Evolutionary conservation across 2,888 invertebrate species (phyloP), one percentile per base, ranked within the genome.

Genomic region (Conistra vaccinii): DNA sequence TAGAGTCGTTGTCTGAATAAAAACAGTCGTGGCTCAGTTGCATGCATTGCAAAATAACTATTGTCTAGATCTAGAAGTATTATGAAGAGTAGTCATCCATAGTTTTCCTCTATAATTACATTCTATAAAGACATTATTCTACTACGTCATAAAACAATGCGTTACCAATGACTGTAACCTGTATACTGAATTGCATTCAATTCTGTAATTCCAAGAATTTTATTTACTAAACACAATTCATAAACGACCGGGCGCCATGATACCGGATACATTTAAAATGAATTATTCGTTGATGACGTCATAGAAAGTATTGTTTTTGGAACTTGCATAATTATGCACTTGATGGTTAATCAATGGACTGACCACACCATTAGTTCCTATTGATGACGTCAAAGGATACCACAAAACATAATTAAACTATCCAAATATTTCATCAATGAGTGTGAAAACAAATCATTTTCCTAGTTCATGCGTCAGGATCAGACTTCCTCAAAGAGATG

Each of bases 151-250:
- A 14, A 10, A 35, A 81, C 53, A 81, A 74, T 85, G n/a, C 60
- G 10, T 55, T 65, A 55, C 1, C 32, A 35, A 61, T 78, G 61
- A 69, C 42, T 39, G n/a, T n/a, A 17, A 20, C 61, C n/a, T 60
- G 45, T 48, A 26, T 53, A 60, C 23, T 32, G 45, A 17, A 53
- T 62, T 67, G 39, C 35, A 80, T 55, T 65, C n/a, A 35, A 60
- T 53, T 63, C 26, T 57, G 20, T 29, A 20, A 58, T 70, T 67
- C 58, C n/a, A 60, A 62, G 69, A 70, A 85, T 69, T 35, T 23
- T 80, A 66, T 81, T 80, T 62, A 58, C 51, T 32, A 81, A 81
- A 85, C 53, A 84, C 10, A 76, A 80, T 32, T 42, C 3, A 26
- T 51, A 51, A 29, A 58, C 51, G 6, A 35, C 17, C 26, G 29